A percentile compares a stretch with the other conserved stretches of the same genome.
Conservation (phyloP, 1,140 invertebrate genomes). For the Chlorops oryzae region DNA sequence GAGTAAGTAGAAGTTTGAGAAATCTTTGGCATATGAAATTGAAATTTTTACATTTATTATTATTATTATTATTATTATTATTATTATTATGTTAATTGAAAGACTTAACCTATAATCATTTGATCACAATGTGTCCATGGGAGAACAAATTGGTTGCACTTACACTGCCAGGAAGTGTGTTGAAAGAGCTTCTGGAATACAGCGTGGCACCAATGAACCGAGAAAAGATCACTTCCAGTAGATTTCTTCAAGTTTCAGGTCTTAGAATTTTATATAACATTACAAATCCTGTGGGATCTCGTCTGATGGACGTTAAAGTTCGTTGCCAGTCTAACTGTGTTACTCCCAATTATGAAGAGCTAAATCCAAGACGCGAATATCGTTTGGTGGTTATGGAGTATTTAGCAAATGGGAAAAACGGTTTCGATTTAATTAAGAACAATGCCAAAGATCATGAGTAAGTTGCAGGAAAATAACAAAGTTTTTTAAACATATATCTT, state of each 20-base stretch:
- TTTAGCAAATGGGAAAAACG: slow-evolving; percentile 62
- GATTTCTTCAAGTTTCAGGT: slow-evolving; percentile 58
- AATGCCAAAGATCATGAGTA: slow-evolving; percentile 29
- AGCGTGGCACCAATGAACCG: slow-evolving; percentile 45
- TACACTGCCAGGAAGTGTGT: slow-evolving; percentile 56
- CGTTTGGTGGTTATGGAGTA: slow-evolving; percentile 59
- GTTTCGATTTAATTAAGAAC: slow-evolving; percentile 47
- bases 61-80: too few species aligned
- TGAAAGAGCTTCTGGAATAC: slow-evolving; percentile 58
- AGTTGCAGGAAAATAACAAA: background rate
- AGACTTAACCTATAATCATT: slow-evolving; percentile 61
- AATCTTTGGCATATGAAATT: too few species aligned
- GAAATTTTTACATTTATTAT: too few species aligned
- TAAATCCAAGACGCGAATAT: slow-evolving; percentile 53
- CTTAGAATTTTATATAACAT: slow-evolving; percentile 51
- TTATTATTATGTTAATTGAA: too few species aligned
- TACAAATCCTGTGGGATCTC: slow-evolving; percentile 49
- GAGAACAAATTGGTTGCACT: slow-evolving; percentile 64
- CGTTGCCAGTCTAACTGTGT: slow-evolving; percentile 62
- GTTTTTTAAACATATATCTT: background rate
- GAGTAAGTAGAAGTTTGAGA: too few species aligned
- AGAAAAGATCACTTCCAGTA: slow-evolving; percentile 16
- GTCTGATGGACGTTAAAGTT: slow-evolving; percentile 52
- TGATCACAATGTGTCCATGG: slow-evolving; percentile 65
- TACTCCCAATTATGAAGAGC: slow-evolving; percentile 55